Evolutionary conservation across 2,113 vertebrate species (phyloP).

Genomic region (Austrofundulus limnaeus): DNA sequence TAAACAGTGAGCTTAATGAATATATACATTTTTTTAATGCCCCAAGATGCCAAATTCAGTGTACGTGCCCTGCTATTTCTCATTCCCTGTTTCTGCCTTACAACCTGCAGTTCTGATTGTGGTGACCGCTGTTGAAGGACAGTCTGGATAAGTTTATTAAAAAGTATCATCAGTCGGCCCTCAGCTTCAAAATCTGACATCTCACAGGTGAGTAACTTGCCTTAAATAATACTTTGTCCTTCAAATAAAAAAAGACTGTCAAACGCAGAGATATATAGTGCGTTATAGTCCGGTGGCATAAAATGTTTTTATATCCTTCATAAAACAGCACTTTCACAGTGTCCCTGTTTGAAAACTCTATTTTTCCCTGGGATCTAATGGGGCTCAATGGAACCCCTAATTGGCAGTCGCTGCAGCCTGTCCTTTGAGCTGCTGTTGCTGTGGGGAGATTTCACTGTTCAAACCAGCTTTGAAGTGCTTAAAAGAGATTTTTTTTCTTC

Average conservation of each 20-base stretch:
- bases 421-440: constrained; percentile 83
- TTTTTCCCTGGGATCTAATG: constrained; percentile 83
- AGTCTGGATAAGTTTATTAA: constrained; percentile 49
- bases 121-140: constrained; percentile 52
- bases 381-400: constrained; percentile 85
- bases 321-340: constrained; percentile 74
- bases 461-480: constrained; percentile 85
- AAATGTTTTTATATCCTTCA: constrained; percentile 70
- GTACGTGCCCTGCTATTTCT: constrained; percentile 22
- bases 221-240: constrained; percentile 68
- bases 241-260: constrained; percentile 52
- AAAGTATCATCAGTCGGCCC: constrained; percentile 57
- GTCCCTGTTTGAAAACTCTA: constrained; percentile 66
- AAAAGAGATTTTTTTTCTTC: constrained; percentile 76
- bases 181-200: constrained; percentile 51
- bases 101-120: constrained; percentile 25
- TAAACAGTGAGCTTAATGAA: constrained; percentile 42
- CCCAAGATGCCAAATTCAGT: constrained; percentile 52
- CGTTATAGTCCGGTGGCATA: constrained; percentile 49
- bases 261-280: constrained; percentile 43
- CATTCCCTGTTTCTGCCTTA: constrained; percentile 4
- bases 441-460: constrained; percentile 80
- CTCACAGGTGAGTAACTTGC: constrained; percentile 50
- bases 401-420: constrained; percentile 82
- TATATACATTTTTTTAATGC: constrained; percentile 53